Evolutionary conservation across 2,113 vertebrate species (phyloP), one percentile per base, ranked within the genome.

Genomic region (Aspiorhynchus laticeps): DNA sequence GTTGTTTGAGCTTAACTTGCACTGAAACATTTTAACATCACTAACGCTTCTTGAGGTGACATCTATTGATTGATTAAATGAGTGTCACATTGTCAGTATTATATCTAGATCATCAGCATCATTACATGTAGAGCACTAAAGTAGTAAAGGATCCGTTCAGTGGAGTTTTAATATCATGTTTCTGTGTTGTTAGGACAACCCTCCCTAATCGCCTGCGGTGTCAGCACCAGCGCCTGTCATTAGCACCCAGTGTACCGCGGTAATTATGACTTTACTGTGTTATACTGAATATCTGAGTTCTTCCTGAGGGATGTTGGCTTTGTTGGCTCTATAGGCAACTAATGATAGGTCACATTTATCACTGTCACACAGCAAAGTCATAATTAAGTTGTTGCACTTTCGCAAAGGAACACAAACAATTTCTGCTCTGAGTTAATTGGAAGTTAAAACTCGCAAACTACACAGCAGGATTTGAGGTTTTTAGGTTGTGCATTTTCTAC

Each of bases 271-370:
- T 46, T 65, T 48, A 46, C n/a, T 26, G 80, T 82, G n/a, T 24
- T 83, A 67, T 31, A 77, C 43, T 76, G 41, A 69, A 83, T 81
- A 65, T 81, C 59, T 46, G 36, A 19, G 14, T 15, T 15, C 15
- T 21, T 4, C 67, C 28, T 36, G 53, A 48, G 41, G 63, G 80
- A 46, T 46, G 15, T 26, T 63, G 7, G n/a, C 56, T 63, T 28
- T 43, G 80, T 43, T 31, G 38, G 43, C 76, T 78, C 76, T 78
- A 77, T 81, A 46, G 36, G 38, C 59, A 24, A 83, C 33, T 83
- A 83, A 83, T 83, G 80, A 83, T 71, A 33, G 80, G 26, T 71
- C 9, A 51, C 28, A 83, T 71, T 69, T 83, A 83, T 83, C 80
- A 83, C n/a, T 69, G 61, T 46, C 80, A 51, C 17, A 46, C 61